Conservation (phyloP, 1,140 invertebrate genomes). For the Bombus haemorrhoidalis region DNA sequence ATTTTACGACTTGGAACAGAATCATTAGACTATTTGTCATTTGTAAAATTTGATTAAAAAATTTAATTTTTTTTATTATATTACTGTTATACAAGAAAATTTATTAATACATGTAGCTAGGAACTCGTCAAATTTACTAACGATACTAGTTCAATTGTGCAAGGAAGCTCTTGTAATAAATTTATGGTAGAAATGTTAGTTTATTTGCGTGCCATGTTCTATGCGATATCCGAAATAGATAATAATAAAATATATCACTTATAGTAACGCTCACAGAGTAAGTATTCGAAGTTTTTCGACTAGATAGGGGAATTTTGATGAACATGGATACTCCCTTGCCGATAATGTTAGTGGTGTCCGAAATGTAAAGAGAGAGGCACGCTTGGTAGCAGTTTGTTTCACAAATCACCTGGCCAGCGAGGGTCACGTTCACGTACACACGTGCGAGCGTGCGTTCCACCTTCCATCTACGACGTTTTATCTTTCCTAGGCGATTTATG, state of each 20-base stretch:
- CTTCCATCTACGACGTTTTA: slow-evolving; percentile 44
- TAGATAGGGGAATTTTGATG: not conserved
- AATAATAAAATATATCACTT: not conserved
- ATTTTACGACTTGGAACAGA: too few species aligned
- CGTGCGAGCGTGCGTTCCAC: slow-evolving; percentile 31
- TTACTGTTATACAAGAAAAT: too few species aligned
- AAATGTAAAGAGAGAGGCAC: slow-evolving; percentile 5
- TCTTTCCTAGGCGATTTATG: slow-evolving; percentile 55
- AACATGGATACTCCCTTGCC: not conserved
- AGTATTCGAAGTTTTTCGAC: not conserved
- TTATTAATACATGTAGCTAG: too few species aligned
- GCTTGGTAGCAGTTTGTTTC: slow-evolving; percentile 49
- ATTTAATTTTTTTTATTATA: too few species aligned
- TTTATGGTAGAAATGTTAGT: too few species aligned
- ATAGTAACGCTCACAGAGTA: not conserved
- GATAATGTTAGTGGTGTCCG: not conserved
- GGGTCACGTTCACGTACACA: slow-evolving; percentile 40
- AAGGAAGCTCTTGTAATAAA: too few species aligned
- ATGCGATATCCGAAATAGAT: too few species aligned
- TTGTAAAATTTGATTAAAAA: too few species aligned
- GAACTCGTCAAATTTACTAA: too few species aligned
- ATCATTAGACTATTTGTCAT: too few species aligned
- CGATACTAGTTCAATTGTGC: too few species aligned
- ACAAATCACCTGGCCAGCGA: slow-evolving; percentile 40
- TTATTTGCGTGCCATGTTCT: too few species aligned